Percentiles rank a stretch among this genome's conserved stretches.
These are phyloP conservation scores for Psittacara wagleri DNA, from an alignment of 2,113 vertebrate species.

Conservation along the genomic window DNA sequence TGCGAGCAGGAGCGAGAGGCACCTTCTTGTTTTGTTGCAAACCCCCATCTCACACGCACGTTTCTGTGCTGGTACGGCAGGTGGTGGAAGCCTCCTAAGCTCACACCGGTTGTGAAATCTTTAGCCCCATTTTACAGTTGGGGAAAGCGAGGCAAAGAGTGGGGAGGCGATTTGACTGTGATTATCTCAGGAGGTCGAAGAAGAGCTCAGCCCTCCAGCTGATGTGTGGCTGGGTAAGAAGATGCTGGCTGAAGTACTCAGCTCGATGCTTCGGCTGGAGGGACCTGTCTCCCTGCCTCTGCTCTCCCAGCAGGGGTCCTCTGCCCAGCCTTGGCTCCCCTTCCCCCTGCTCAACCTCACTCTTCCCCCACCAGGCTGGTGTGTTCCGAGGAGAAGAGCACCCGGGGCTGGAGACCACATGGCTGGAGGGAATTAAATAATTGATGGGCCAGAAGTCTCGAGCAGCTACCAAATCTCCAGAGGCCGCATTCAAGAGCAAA, in stretches of 20 bases:
- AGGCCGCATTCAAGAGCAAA: constrained; percentile 7
- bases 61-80: accelerated
- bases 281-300: neutral
- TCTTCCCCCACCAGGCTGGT: neutral
- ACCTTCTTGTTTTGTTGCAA: neutral
- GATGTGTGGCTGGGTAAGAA: neutral
- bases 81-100: neutral
- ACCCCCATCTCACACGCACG: accelerated
- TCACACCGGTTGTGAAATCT: neutral
- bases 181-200: neutral
- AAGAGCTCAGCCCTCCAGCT: neutral
- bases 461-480: constrained; percentile 16
- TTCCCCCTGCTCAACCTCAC: neutral
- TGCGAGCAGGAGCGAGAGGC: accelerated
- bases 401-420: constrained; percentile 40
- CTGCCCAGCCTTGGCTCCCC: neutral
- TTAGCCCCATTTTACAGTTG: neutral
- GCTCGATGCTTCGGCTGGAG: accelerated
- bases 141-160: neutral
- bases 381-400: accelerated
- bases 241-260: accelerated
- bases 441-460: constrained; percentile 55
- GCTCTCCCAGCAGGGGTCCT: accelerated
- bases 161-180: neutral
- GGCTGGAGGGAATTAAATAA: constrained; percentile 64